Conservation (phyloP, 2,113 vertebrate species). For the Anthoscopus minutus region DNA sequence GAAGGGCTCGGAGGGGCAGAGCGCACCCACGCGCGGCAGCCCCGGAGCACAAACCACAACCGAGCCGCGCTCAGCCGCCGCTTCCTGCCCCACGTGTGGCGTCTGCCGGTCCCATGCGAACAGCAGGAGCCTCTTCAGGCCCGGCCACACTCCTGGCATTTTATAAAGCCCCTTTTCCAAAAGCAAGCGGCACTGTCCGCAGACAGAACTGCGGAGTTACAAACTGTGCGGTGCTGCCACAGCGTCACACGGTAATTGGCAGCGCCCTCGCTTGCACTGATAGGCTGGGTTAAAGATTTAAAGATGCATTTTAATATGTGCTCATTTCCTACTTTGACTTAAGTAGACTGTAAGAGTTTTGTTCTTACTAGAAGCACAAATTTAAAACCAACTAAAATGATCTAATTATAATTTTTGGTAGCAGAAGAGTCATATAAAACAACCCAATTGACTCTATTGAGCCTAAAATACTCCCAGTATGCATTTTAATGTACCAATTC, state of each 20-base stretch:
- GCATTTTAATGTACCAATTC: not conserved
- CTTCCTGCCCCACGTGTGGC: not conserved
- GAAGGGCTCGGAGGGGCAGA: too few relatives aligned
- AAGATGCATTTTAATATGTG: not conserved
- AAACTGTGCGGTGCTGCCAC: not conserved
- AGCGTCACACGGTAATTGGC: not conserved
- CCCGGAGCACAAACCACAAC: too few relatives aligned
- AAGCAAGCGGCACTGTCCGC: not conserved
- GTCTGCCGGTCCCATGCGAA: not conserved
- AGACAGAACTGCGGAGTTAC: not conserved
- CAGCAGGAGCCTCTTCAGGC: not conserved
- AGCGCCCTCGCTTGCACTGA: not conserved
- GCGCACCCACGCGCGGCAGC: too few relatives aligned
- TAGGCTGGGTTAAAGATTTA: not conserved
- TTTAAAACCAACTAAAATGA: conserved; percentile 13
- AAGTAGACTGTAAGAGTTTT: not conserved
- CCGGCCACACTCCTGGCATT: not conserved
- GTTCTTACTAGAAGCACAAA: conserved; percentile 3
- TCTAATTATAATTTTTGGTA: not conserved
- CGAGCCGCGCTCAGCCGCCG: accelerated
- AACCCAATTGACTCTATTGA: not conserved
- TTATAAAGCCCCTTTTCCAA: not conserved
- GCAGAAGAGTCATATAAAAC: not conserved
- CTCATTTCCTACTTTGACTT: conserved; percentile 15
- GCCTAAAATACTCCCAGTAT: not conserved